A percentile compares a stretch with the other conserved stretches of the same genome.
Evolutionary conservation across 1,140 invertebrate species (phyloP).

Genomic region (Drosophila busckii): DNA sequence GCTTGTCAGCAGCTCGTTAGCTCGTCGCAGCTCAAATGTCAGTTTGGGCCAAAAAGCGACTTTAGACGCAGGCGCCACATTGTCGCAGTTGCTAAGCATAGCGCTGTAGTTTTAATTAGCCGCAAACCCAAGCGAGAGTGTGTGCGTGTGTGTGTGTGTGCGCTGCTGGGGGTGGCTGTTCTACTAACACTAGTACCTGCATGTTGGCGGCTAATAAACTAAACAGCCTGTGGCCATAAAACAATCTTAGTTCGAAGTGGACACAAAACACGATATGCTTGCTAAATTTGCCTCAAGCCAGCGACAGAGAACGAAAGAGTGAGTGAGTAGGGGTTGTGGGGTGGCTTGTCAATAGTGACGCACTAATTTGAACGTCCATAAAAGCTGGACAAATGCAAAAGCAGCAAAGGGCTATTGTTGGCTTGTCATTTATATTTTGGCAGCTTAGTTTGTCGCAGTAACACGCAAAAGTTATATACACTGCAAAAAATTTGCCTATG

Average conservation of each 20-base stretch:
- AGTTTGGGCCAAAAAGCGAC: slow-evolving; percentile 12
- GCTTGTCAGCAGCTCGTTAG: slow-evolving; percentile 25
- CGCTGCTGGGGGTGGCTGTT: no score
- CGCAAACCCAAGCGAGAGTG: slow-evolving; percentile 23
- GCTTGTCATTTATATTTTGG: no score
- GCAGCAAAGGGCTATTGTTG: background rate
- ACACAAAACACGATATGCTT: slow-evolving; percentile 28
- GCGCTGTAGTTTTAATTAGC: slow-evolving; percentile 34
- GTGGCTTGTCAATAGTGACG: slow-evolving; percentile 17
- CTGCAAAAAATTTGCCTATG: no score
- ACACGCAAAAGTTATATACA: no score
- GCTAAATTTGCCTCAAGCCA: slow-evolving; percentile 1
- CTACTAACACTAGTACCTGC: slow-evolving; percentile 39
- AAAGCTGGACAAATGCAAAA: slow-evolving; percentile 21
- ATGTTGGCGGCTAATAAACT: slow-evolving; percentile 58
- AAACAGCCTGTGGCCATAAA: slow-evolving; percentile 54
- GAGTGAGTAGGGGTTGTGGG: background rate
- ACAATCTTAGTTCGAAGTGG: slow-evolving; percentile 45
- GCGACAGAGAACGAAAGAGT: background rate
- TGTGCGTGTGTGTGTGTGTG: no score
- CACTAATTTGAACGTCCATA: slow-evolving; percentile 51
- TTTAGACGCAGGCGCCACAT: slow-evolving; percentile 43
- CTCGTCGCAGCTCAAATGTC: background rate
- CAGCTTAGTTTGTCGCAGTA: no score
- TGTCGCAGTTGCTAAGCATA: slow-evolving; percentile 20